Base-by-base conservation (phyloP, 53 echinoderm and acorn worm species). In the Echinarachnius parma region DNA sequence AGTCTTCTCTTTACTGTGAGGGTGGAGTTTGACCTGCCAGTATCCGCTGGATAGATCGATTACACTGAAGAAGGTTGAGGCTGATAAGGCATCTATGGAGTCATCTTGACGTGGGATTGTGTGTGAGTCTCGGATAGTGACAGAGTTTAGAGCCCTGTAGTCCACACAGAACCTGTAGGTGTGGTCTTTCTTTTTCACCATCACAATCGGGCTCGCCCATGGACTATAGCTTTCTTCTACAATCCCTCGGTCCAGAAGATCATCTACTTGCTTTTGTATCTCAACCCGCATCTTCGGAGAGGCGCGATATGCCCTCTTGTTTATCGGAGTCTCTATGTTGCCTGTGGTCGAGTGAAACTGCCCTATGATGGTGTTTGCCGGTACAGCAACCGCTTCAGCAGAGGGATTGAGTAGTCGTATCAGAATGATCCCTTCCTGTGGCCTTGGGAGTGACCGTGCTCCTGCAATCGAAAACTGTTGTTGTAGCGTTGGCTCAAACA, bases 151-250 rank as follows among this genome's bases (percentile, higher is more conserved):
- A 46, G 35, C 39, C 47, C 59, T 36, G 9, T 69, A 80, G 18
- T 80, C 60, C 5, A 69, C 48, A 33, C 69, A 69, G 24, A 69
- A 80, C 47, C 70, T 25, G 31, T 45, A 60, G 5, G 80, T 59
- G 18, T 69, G 57, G 60, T 80, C 80, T 24, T 80, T 69, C 32
- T 80, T 69, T 35, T 66, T 80, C 30, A 70, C 80, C 80, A 80
- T 80, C 4, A 80, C 59, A n/a, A 80, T 80, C 0, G 72, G 61
- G 4, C 55, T 67, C 23, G 60, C 48, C 75, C 64, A 82, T 8
- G 64, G 64, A 55, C 82, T 82, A 23, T 16, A 31, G 24, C 82
- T 75, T 37, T 75, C 75, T 11, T 82, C 82, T 2, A 74, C 29
- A 0, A 81, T 62, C 29, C 60, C 75, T 27, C 60, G 19, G 22